Evolutionary conservation across 23 tunicate genomes (phyloP).

Genomic region (Ascidia mentula): DNA sequence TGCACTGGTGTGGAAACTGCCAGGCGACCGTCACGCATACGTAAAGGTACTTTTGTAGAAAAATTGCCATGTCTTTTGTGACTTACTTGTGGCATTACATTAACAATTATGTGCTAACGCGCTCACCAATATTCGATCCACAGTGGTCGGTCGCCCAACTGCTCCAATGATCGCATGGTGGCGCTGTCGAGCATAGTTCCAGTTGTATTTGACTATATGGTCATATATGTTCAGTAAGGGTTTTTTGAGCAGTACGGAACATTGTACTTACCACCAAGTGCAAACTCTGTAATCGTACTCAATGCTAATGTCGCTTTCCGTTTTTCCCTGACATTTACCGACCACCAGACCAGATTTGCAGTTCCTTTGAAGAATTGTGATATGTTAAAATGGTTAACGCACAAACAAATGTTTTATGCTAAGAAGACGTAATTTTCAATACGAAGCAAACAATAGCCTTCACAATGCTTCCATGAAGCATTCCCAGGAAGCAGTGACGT

Average conservation of each 20-base stretch:
- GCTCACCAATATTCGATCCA: neutral
- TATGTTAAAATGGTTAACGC: too few relatives aligned
- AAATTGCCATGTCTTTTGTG: too few relatives aligned
- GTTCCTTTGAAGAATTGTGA: neutral
- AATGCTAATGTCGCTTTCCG: neutral
- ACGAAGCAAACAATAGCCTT: too few relatives aligned
- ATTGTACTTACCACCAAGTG: neutral
- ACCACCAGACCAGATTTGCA: neutral
- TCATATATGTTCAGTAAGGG: neutral
- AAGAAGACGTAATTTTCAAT: too few relatives aligned
- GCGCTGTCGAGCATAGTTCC: neutral
- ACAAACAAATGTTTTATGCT: too few relatives aligned
- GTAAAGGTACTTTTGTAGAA: too few relatives aligned
- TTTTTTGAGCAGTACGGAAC: neutral
- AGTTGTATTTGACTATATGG: neutral
- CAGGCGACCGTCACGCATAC: too few relatives aligned
- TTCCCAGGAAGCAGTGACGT: too few relatives aligned
- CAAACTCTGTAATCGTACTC: neutral
- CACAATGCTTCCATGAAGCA: too few relatives aligned
- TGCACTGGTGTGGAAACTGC: too few relatives aligned
- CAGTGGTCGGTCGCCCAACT: neutral
- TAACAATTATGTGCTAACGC: too few relatives aligned
- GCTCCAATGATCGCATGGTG: constrained; percentile 6
- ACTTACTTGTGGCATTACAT: too few relatives aligned
- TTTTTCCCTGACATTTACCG: neutral